Base-by-base conservation (phyloP, 1,140 invertebrate species). In the Drosophila bocqueti region DNA sequence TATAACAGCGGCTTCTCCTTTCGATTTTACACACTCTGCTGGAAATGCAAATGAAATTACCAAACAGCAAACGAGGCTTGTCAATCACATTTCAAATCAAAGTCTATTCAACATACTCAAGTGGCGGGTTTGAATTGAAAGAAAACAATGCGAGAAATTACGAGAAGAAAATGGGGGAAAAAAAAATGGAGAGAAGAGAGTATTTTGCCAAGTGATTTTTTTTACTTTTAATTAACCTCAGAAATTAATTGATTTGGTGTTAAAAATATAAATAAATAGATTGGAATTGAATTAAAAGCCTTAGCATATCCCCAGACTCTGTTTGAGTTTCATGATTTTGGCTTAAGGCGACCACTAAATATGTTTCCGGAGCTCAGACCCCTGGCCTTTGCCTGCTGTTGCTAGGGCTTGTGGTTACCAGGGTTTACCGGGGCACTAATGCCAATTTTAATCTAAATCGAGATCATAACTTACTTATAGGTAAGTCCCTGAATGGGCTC, bases 21-120 rank as follows among this genome's bases (percentile, higher is more conserved):
- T 13, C 21, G 31, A 45, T 36, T 52, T 40, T 24, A 49, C 26
- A 62, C 42, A 60, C 21, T 68, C 67, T 38, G 34, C 15, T 43
- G 59, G 59, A n/a, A 67, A 65, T 21, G 21, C n/a, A 49, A 67
- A 65, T 64, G 65, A 65, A 65, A 64, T 67, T 67, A 49, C 34
- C 45, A 38, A 63, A 65, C 43, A 49, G 42, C 61, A 65, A 67
- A 38, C 65, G 60, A 29, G 40, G 38, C 43, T 65, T 65, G 65
- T 49, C 60, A 67, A 65, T 64, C 61, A 34, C 34, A 31, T 49
- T 65, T 24, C 60, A 40, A 67, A 49, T 67, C 65, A 65, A 40
- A 64, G 65, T 40, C 45, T 66, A 66, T 42, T 66, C 29, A 67
- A 46, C 13, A 34, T 18, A 64, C 18, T 40, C 18, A 64, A 67